A percentile compares a stretch with the other conserved stretches of the same genome.
Evolutionary conservation across 2,888 invertebrate genomes (phyloP).

Genomic region (Andricus curvator): DNA sequence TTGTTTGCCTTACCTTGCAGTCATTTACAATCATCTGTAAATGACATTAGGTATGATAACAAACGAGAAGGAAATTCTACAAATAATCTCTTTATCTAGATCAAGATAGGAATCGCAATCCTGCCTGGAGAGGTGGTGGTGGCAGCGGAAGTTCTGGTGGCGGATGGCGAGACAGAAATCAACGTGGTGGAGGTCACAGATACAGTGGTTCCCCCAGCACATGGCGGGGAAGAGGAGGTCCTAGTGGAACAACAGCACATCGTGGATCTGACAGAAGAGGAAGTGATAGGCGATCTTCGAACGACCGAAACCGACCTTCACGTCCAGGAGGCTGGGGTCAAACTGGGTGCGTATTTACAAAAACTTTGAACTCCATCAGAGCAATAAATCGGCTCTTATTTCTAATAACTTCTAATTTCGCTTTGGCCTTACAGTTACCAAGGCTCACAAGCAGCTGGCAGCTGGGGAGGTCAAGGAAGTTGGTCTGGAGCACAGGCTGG

Average conservation of each 20-base stretch:
- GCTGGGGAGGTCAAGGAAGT: slow-evolving; percentile 53
- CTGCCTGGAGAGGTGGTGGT: slow-evolving; percentile 70
- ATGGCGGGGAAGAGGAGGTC: slow-evolving; percentile 59
- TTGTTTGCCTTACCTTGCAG: no score
- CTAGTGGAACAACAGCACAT: slow-evolving; percentile 46
- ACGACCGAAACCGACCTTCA: slow-evolving; percentile 67
- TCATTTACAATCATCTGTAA: no score
- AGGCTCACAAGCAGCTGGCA: slow-evolving; percentile 51
- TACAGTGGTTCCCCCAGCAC: slow-evolving; percentile 69
- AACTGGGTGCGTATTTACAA: slow-evolving; percentile 44
- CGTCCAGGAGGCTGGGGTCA: slow-evolving; percentile 68
- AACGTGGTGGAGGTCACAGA: slow-evolving; percentile 69
- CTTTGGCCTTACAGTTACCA: slow-evolving; percentile 49
- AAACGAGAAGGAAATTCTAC: not conserved
- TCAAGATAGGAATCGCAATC: slow-evolving; percentile 71
- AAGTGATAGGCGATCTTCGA: slow-evolving; percentile 69
- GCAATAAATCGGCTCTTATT: not conserved
- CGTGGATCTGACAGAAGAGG: slow-evolving; percentile 68
- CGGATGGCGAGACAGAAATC: slow-evolving; percentile 71
- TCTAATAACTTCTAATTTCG: not conserved
- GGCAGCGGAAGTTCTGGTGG: slow-evolving; percentile 64
- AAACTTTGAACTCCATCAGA: not conserved
- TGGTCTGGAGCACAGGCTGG: slow-evolving; percentile 59
- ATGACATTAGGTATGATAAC: not conserved
- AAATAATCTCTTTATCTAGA: slow-evolving; percentile 53